Evolutionary conservation across 2,113 vertebrate genomes (phyloP), one percentile per base, ranked within the genome.

Genomic region (Pionites leucogaster): DNA sequence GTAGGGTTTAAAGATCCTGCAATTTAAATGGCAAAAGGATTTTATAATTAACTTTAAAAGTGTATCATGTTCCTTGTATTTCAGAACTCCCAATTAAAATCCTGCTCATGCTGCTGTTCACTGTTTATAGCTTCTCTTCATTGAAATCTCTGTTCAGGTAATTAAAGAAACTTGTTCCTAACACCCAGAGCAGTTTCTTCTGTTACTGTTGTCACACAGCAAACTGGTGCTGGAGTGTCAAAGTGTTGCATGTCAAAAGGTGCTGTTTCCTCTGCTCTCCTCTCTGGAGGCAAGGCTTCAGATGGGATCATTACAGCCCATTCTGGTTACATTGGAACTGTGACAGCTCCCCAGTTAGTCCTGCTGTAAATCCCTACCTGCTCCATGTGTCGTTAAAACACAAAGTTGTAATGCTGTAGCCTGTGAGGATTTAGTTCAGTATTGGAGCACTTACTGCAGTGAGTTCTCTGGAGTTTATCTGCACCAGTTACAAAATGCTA

Each of bases 81-180:
- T 92, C 98, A 99, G 99, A 99, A 93, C 95, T 99, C 94, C 99
- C 98, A 19, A 97, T 99, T 97, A 99, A 99, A 98, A 98, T 99
- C 49, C 72, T 98, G 44, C 98, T 99, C 78, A 99, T 99, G 99
- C 84, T 99, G 91, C 93, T 99, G 17, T 99, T 99, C 60, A 99
- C 98, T 10, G 81, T 99, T 62, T 99, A 98, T 93, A 99, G 99
- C 82, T 98, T 99, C 96, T 97, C 97, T 7, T 98, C 99, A 1
- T 84, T 99, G 97, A 98, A 97, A 71, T 98, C 96, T 72, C 96
- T 99, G 0, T 98, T 99, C 98, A 99, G 99, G 99, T 99, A 97
- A 98, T 53, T n/a, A 49, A 82, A 83, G 28, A 80, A 83, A 39
- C 12, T 25, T 49, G 8, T 67, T 78, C 37, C n/a, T 24, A 23